Percentiles rank a stretch among this genome's conserved stretches.
phyloP scores from a whole-genome alignment of 2,888 invertebrate species.

The Drosophila paucipuncta region DNA sequence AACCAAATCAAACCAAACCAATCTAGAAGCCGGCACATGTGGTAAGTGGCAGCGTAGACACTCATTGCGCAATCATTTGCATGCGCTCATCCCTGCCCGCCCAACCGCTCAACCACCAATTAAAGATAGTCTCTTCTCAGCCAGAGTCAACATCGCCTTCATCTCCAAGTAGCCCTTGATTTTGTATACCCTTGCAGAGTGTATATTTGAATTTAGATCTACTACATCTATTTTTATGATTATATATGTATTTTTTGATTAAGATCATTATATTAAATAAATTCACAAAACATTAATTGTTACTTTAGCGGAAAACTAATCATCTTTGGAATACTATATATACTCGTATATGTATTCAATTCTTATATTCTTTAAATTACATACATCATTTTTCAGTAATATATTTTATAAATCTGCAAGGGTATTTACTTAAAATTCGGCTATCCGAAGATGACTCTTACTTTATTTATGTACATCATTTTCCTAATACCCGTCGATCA shows the following conservation, averaged over 20 bases:
- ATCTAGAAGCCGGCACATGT: conserved; percentile 82
- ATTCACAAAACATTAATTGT: neutral
- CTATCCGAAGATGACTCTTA: neutral
- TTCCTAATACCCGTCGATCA: conserved; percentile 5
- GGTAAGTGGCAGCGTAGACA: conserved; percentile 75
- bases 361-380: neutral
- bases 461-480: neutral
- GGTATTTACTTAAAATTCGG: neutral
- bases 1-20: conserved; percentile 16
- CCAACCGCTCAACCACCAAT: conserved; percentile 3
- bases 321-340: neutral
- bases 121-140: conserved; percentile 13
- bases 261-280: neutral
- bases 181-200: conserved; percentile 1
- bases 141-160: conserved; percentile 33
- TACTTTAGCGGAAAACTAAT: neutral
- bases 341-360: neutral
- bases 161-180: conserved; percentile 19
- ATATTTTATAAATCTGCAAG: neutral
- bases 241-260: neutral
- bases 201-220: neutral
- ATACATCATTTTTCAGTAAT: neutral
- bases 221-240: neutral
- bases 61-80: conserved; percentile 71
- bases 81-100: conserved; percentile 58